Evolutionary conservation across 2,888 invertebrate species (phyloP).

Genomic region (Cryptocephalus moraei): DNA sequence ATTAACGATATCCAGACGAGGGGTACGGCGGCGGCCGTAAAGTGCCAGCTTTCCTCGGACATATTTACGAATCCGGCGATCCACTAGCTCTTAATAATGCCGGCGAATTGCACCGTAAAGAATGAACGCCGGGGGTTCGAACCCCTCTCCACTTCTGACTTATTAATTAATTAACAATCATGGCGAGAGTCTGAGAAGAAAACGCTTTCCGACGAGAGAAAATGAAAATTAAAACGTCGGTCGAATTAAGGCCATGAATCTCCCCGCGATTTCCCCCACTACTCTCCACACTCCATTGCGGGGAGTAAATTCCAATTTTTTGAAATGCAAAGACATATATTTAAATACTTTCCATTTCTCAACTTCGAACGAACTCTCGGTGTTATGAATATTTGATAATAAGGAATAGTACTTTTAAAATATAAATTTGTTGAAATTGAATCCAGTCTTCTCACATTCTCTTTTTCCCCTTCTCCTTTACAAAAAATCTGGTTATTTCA

Average conservation of each 20-base stretch:
- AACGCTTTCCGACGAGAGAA: constrained; percentile 24
- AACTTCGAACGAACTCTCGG: no score
- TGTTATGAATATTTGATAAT: no score
- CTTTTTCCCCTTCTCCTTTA: no score
- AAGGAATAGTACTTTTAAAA: no score
- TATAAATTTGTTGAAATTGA: no score
- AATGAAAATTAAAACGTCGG: constrained; percentile 36
- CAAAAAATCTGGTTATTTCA: no score
- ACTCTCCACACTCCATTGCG: no score
- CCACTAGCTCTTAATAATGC: constrained; percentile 37
- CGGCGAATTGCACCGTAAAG: constrained; percentile 39
- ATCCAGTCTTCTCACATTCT: no score
- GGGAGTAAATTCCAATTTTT: no score
- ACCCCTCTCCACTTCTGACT: constrained; percentile 19
- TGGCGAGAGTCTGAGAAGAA: constrained; percentile 33
- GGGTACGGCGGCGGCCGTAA: background rate
- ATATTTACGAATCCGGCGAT: constrained; percentile 33
- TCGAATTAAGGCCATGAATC: constrained; percentile 31
- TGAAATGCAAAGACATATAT: no score
- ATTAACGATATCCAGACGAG: background rate
- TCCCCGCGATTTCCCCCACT: background rate
- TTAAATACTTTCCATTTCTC: no score
- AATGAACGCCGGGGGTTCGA: constrained; percentile 13
- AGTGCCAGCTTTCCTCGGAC: constrained; percentile 30
- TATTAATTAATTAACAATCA: constrained; percentile 42